These are phyloP conservation scores for Acyrthosiphon pisum DNA, from an alignment of 1,140 invertebrate genomes.

Conservation along the genomic window DNA sequence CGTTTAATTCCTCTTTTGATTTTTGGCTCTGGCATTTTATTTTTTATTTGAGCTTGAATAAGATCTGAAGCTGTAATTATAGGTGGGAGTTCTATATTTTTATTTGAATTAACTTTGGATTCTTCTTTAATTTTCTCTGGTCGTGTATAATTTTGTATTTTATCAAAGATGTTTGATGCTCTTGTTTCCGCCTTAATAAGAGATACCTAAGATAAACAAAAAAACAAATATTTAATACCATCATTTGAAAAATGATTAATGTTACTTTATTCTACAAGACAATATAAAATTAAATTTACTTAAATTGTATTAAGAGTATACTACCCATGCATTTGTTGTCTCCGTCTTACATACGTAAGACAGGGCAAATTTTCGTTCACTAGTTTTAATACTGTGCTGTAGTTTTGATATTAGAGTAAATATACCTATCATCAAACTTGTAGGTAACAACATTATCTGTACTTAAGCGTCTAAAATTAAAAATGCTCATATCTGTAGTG, in stretches of 20 bases:
- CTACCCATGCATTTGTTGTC: too few relatives aligned
- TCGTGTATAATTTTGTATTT: constrained; percentile 37
- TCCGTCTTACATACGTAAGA: too few relatives aligned
- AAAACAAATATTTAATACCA: background rate
- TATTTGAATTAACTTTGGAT: background rate
- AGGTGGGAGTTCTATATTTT: background rate
- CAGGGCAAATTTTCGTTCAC: too few relatives aligned
- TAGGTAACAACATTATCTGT: too few relatives aligned
- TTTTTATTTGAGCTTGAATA: constrained; percentile 53
- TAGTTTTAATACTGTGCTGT: too few relatives aligned
- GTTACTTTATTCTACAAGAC: too few relatives aligned
- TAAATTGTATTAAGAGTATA: too few relatives aligned
- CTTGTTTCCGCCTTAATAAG: constrained; percentile 34
- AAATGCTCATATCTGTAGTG: too few relatives aligned
- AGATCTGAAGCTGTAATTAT: constrained; percentile 56
- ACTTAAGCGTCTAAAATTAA: too few relatives aligned
- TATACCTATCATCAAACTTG: too few relatives aligned
- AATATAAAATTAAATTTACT: too few relatives aligned
- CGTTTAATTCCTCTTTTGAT: constrained; percentile 50
- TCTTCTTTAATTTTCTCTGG: background rate
- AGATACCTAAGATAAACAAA: background rate
- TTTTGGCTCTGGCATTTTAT: constrained; percentile 27
- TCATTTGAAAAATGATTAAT: background rate
- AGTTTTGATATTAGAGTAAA: too few relatives aligned
- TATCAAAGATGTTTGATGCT: constrained; percentile 41